Conservation (phyloP, 2,113 vertebrate genomes). For the Scomber colias region DNA sequence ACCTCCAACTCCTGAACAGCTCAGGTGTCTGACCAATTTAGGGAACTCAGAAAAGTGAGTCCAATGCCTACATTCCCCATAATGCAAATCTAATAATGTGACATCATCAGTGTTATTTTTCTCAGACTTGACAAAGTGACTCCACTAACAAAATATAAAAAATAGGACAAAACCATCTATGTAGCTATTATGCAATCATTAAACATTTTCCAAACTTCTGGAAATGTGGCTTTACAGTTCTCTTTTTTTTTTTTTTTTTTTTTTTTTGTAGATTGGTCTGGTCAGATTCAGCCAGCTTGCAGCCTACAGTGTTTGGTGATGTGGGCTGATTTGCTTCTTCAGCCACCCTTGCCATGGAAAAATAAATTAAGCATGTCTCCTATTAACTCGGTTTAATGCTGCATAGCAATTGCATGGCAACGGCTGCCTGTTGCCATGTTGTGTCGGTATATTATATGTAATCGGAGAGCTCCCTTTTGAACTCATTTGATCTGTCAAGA, state of each 20-base stretch:
- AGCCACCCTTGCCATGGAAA: neutral
- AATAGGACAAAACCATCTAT: neutral
- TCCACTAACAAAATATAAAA: neutral
- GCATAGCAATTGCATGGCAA: neutral
- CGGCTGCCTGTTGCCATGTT: neutral
- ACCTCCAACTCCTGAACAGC: neutral
- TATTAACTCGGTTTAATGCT: neutral
- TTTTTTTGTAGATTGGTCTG: neutral
- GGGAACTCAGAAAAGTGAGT: neutral
- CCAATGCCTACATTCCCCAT: neutral
- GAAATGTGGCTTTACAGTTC: neutral
- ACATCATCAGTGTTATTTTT: no score
- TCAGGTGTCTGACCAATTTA: neutral
- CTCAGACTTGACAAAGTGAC: no score
- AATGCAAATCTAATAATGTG: neutral
- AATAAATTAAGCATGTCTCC: slow-evolving; percentile 19
- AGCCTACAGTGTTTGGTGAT: neutral
- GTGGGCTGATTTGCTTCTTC: slow-evolving; percentile 20
- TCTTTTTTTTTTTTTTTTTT: no score
- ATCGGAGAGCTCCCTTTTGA: neutral
- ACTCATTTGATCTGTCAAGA: no score
- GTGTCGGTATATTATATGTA: neutral
- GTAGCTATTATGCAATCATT: neutral
- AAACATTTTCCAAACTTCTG: neutral
- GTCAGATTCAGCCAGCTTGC: slow-evolving; percentile 4